These are phyloP conservation scores for Paedocypris sp. DNA, from an alignment of 2,113 vertebrate species.

Conservation along the genomic window DNA sequence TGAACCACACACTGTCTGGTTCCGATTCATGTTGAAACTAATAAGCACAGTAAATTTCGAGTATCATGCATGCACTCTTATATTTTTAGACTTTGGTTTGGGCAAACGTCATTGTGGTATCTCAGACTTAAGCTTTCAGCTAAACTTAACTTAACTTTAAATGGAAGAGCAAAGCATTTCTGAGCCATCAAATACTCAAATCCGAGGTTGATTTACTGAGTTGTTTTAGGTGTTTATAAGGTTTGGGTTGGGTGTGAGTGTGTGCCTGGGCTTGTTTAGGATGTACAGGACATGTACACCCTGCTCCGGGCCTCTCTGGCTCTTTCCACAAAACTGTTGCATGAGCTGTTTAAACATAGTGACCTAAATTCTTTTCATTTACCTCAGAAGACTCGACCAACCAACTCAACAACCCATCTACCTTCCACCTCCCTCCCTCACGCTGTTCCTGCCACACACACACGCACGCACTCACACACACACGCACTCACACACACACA, in stretches of 20 bases:
- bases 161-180: too few relatives aligned
- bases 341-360: conserved; percentile 54
- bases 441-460: conserved; percentile 9
- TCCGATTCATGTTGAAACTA: too few relatives aligned
- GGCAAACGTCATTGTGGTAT: too few relatives aligned
- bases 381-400: conserved; percentile 62
- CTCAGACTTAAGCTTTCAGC: too few relatives aligned
- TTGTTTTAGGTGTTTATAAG: conserved; percentile 16
- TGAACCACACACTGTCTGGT: too few relatives aligned
- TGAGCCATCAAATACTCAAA: not conserved
- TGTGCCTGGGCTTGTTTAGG: conserved; percentile 29
- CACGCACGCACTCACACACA: conserved; percentile 1
- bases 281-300: conserved; percentile 49
- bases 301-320: conserved; percentile 51
- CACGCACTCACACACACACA: conserved; percentile 8
- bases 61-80: too few relatives aligned
- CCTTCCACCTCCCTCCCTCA: too few relatives aligned
- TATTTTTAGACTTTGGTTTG: too few relatives aligned
- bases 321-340: conserved; percentile 56
- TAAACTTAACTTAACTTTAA: too few relatives aligned
- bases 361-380: conserved; percentile 65
- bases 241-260: conserved; percentile 8
- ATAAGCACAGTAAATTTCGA: too few relatives aligned
- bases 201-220: not conserved
- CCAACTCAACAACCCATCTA: too few relatives aligned